phyloP scores from a whole-genome alignment of 2,113 vertebrate genomes.

The Microtus montanus region DNA sequence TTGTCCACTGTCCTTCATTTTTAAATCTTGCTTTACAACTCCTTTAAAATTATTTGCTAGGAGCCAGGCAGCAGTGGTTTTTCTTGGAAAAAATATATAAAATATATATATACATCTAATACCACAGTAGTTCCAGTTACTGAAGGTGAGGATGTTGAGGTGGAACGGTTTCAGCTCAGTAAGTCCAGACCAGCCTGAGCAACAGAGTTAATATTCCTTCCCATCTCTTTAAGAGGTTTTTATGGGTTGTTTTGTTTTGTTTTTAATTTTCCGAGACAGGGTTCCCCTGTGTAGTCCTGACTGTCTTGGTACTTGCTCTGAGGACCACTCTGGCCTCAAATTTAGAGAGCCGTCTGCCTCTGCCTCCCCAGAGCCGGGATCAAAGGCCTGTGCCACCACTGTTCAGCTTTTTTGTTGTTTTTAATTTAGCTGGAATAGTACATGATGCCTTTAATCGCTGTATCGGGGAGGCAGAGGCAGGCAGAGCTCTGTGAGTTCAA shows the following conservation, averaged over 20 bases:
- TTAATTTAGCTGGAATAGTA: too few relatives aligned
- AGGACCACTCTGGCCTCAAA: background rate
- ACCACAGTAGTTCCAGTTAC: background rate
- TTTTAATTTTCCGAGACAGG: background rate
- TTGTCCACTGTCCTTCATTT: background rate
- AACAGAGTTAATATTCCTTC: background rate
- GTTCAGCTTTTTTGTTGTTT: too few relatives aligned
- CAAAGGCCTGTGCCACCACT: background rate
- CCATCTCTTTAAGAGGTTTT: background rate
- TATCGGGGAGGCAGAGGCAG: background rate
- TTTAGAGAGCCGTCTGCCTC: background rate
- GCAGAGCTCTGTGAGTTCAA: background rate
- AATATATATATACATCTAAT: background rate
- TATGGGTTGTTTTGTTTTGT: background rate
- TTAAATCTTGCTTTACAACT: background rate
- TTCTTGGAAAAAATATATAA: background rate
- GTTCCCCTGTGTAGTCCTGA: background rate
- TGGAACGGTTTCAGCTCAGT: background rate
- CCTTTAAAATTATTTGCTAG: background rate
- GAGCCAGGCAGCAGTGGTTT: background rate
- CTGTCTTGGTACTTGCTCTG: background rate
- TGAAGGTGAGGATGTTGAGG: background rate
- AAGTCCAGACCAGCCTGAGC: background rate
- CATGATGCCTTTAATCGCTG: background rate
- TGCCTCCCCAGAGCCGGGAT: background rate